Evolutionary conservation across 2,888 invertebrate species (phyloP).

Genomic region (Chydorus sphaericus): DNA sequence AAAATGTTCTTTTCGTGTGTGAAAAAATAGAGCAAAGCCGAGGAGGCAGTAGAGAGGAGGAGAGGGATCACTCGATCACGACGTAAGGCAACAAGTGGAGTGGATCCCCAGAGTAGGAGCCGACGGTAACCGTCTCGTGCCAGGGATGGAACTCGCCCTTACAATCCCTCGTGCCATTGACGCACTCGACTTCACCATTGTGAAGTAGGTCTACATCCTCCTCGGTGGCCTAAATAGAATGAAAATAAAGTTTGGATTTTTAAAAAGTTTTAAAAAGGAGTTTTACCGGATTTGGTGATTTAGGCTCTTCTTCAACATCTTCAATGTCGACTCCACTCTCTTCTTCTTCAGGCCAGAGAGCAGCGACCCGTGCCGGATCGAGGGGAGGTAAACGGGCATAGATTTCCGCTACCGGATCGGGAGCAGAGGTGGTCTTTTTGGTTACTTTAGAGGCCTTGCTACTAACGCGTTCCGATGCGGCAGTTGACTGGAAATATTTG

Average conservation of each 20-base stretch:
- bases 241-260: no score
- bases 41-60: not conserved
- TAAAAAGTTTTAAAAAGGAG: conserved; percentile 29
- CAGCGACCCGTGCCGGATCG: conserved; percentile 10
- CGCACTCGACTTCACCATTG: conserved; percentile 28
- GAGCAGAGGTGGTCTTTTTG: not conserved
- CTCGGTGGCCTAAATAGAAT: conserved; percentile 20
- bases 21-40: no score
- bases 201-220: conserved; percentile 26
- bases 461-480: conserved; percentile 2
- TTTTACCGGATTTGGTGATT: conserved; percentile 10
- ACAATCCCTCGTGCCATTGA: conserved; percentile 36
- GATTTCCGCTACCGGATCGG: conserved; percentile 10
- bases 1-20: no score
- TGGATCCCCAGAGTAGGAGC: conserved; percentile 57
- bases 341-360: conserved; percentile 10
- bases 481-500: conserved; percentile 24
- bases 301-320: conserved; percentile 14
- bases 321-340: conserved; percentile 18
- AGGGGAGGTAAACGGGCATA: conserved; percentile 4
- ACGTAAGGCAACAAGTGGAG: conserved; percentile 92
- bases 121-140: conserved; percentile 67
- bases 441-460: not conserved
- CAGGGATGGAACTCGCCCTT: conserved; percentile 63
- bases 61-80: conserved; percentile 61